Base-by-base conservation (phyloP, 2,797 vertebrate genomes). In the Esox lucius region DNA sequence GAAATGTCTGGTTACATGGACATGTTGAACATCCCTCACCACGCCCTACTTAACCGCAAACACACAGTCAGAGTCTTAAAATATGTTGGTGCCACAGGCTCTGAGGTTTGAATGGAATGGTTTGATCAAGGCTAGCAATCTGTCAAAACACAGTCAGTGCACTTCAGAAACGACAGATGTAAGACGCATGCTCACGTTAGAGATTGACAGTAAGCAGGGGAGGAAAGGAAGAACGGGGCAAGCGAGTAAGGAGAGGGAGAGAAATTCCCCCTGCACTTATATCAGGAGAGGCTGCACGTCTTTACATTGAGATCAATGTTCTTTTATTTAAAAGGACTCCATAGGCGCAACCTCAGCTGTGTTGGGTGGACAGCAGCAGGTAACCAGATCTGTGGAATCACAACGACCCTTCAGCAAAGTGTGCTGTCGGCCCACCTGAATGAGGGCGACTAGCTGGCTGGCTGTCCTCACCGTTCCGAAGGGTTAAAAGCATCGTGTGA, bases 71-170 rank as follows among this genome's bases (percentile, higher is more conserved):
- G 49, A 80, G 72, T 80, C 75, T 74, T 81, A 70, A 65, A 73
- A 80, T 79, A 75, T 66, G 73, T 76, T 73, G 62, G 39, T 24
- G 87, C 87, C 85, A 69, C 81, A 81, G 83, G 87, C 81, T 83
- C 53, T 22, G 53, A 59, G 8, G 53, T 19, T 59, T 22, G 19
- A 59, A 12, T 22, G 86, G 83, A 89, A 90, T 86, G 86, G n/a
- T n/a, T 84, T 79, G 85, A 84, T 83, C 88, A 90, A 86, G 87
- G 87, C 88, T 88, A 89, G 88, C 91, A 93, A 93, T 94, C 91
- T 93, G 70, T 77, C 83, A 85, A 90, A 91, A 88, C 82, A 82
- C 71, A 72, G 73, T 83, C 53, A 22, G n/a, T 31, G 24, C 61
- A 64, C 61, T 65, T 28, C 80, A 82, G 22, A 88, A 86, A 83